These are phyloP conservation scores for Megalops cyprinoides DNA, from an alignment of 2,797 vertebrate genomes.

Conservation along the genomic window DNA sequence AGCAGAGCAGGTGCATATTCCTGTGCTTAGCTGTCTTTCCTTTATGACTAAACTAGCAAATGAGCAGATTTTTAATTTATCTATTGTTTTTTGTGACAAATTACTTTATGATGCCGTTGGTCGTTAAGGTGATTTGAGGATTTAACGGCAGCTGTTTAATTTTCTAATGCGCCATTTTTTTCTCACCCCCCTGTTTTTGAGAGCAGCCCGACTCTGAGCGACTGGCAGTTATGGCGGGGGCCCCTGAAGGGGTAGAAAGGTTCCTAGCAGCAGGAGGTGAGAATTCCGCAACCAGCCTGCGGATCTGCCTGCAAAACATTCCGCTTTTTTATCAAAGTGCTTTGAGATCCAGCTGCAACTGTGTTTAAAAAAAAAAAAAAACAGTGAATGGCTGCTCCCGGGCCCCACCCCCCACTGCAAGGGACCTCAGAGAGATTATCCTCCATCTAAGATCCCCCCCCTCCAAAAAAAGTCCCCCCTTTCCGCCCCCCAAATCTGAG, in stretches of 20 bases:
- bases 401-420: background rate
- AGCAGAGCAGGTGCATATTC: background rate
- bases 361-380: slow-evolving; percentile 40
- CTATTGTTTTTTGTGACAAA: background rate
- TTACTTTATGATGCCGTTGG: too few relatives aligned
- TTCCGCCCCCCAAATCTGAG: slow-evolving; percentile 25
- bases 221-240: slow-evolving; percentile 75
- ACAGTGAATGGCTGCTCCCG: slow-evolving; percentile 20
- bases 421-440: slow-evolving; percentile 26
- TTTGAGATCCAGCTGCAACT: slow-evolving; percentile 80
- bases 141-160: slow-evolving; percentile 18
- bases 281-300: slow-evolving; percentile 75
- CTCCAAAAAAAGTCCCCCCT: background rate
- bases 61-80: background rate
- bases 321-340: slow-evolving; percentile 67
- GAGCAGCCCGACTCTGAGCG: slow-evolving; percentile 61
- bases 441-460: background rate
- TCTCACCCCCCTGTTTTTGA: slow-evolving; percentile 62
- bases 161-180: slow-evolving; percentile 21
- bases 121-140: background rate
- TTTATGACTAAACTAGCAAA: background rate
- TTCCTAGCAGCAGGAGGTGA: slow-evolving; percentile 78
- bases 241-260: slow-evolving; percentile 70
- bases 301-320: slow-evolving; percentile 76
- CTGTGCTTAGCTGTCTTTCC: background rate